Base-by-base conservation (phyloP, 1,140 invertebrate species). In the Drosophila sturtevanti region DNA sequence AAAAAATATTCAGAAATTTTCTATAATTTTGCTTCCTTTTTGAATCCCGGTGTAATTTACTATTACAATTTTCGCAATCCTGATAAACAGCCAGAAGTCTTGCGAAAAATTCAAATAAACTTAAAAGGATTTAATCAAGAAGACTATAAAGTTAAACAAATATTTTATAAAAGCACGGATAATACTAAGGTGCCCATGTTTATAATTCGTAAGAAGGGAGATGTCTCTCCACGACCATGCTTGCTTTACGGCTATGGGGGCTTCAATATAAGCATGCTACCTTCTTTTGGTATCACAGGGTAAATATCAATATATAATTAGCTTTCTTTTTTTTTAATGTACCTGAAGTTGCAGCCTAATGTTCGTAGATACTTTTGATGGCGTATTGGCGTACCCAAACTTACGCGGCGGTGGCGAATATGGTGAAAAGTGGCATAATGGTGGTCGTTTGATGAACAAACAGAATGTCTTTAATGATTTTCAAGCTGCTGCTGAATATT, bases 401-500 rank as follows among this genome's bases (percentile, higher is more conserved):
- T 96, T 99, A 51, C 94, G 99, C 51, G 99, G 99, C 59, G 99
- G 99, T 87, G 98, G 98, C 0, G 98, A 99, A 93, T 99, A 99
- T 92, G 99, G 99, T 41, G 97, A 99, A 92, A 95, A 95, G 63
- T 99, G 99, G 99, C 98, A 99, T 92, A 97, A 99, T 92, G 96
- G 93, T 12, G 99, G 98, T 10, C 95, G 97, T 21, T 93, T 98
- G 52, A 93, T 95, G 0, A 98, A 99, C 74, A 99, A 99, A 92
- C 98, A 99, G 93, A 99, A 99, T 93, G 96, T 96, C 38, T 99
- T 99, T 92, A 96, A 99, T 93, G 99, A 99, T 93, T 99, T 99
- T 92, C 96, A 97, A 90, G 93, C 94, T 68, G 98, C 98, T 14
- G 98, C 97, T 0, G 95, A 99, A 92, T 99, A 97, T 93, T 94